phyloP scores from a whole-genome alignment of 2,797 vertebrate genomes.

The Argyrosomus regius region DNA sequence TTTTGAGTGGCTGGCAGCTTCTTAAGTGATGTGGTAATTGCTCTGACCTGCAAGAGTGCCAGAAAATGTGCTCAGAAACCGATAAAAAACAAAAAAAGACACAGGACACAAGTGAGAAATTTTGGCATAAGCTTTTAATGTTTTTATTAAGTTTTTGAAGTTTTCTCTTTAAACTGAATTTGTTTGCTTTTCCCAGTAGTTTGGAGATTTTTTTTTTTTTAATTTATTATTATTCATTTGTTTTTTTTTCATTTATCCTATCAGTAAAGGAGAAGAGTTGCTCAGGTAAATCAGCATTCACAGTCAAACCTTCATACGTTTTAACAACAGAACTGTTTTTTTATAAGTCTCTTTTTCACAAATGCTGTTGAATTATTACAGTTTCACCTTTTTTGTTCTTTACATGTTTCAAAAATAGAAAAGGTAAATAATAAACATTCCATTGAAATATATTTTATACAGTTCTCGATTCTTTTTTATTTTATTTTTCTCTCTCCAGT shows the following conservation, averaged over 20 bases:
- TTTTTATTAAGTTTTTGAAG: slow-evolving; percentile 82
- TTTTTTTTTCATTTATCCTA: slow-evolving; percentile 76
- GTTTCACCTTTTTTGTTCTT: slow-evolving; percentile 81
- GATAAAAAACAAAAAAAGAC: slow-evolving; percentile 17
- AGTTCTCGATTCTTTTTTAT: slow-evolving; percentile 77
- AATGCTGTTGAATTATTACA: slow-evolving; percentile 83
- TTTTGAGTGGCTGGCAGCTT: not conserved
- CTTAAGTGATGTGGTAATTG: not conserved
- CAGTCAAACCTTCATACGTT: slow-evolving; percentile 86
- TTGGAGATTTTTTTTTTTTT: slow-evolving; percentile 61
- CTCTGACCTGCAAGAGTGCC: not conserved
- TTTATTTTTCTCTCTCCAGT: slow-evolving; percentile 64
- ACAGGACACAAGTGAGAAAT: slow-evolving; percentile 75
- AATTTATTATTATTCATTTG: slow-evolving; percentile 44
- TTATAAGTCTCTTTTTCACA: slow-evolving; percentile 83
- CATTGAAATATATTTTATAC: slow-evolving; percentile 88
- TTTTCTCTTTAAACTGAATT: slow-evolving; percentile 82
- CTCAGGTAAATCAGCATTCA: slow-evolving; percentile 87
- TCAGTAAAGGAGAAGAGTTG: slow-evolving; percentile 83
- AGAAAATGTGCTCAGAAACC: no score
- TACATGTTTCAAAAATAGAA: slow-evolving; percentile 88
- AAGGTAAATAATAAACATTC: slow-evolving; percentile 89
- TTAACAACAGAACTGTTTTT: slow-evolving; percentile 81
- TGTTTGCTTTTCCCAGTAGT: slow-evolving; percentile 73
- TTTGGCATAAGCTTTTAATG: slow-evolving; percentile 86